Evolutionary conservation across 2,113 vertebrate genomes (phyloP).

Genomic region (Microcebus tavaratra): DNA sequence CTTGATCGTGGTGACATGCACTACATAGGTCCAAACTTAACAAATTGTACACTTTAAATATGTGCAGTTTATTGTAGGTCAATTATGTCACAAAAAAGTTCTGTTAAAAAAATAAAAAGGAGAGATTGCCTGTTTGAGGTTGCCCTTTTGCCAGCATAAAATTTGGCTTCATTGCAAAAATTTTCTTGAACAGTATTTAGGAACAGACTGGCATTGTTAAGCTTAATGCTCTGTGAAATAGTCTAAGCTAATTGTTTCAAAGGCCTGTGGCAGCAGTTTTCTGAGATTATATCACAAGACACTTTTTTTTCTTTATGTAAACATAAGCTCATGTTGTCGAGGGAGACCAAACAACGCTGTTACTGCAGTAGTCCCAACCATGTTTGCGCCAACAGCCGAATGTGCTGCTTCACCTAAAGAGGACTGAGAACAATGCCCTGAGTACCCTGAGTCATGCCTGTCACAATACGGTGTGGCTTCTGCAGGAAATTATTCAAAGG

Average conservation of each 20-base stretch:
- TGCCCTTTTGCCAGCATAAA: slow-evolving; percentile 60
- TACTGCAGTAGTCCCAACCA: not conserved
- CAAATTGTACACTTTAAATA: slow-evolving; percentile 39
- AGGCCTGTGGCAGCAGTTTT: slow-evolving; percentile 76
- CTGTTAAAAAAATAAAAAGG: slow-evolving; percentile 30
- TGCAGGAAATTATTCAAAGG: not conserved
- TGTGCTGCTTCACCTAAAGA: not conserved
- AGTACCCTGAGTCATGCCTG: not conserved
- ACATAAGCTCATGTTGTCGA: slow-evolving; percentile 35
- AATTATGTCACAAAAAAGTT: slow-evolving; percentile 21
- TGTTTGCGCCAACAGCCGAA: not conserved
- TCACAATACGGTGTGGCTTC: not conserved
- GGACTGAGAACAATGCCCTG: not conserved
- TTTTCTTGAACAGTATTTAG: slow-evolving; percentile 66
- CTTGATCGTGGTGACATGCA: not conserved
- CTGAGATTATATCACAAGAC: slow-evolving; percentile 64
- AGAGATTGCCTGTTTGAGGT: slow-evolving; percentile 33
- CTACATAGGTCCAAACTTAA: not conserved
- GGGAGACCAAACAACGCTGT: slow-evolving; percentile 40
- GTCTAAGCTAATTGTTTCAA: slow-evolving; percentile 75
- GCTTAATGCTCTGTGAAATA: slow-evolving; percentile 78
- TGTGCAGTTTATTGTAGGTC: not conserved
- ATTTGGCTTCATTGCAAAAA: slow-evolving; percentile 65
- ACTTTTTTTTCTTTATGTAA: slow-evolving; percentile 55
- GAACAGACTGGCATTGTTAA: slow-evolving; percentile 72